Evolutionary conservation across 2,797 vertebrate species (phyloP), one percentile per base, ranked within the genome.

Genomic region (Alcedo quadribrachys): DNA sequence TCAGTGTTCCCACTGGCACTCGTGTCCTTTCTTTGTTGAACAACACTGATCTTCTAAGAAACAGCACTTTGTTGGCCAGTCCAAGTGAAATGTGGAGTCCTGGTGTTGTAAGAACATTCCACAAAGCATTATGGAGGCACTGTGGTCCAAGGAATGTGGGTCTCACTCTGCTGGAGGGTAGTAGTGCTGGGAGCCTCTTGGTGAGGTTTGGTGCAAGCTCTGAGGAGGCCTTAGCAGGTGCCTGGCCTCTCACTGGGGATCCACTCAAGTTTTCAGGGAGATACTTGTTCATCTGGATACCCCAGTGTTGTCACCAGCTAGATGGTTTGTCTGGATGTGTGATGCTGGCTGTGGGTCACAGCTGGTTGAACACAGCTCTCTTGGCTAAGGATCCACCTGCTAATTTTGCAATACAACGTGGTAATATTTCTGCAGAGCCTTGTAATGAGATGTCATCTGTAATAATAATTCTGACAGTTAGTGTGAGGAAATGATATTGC

Each of bases 161-260:
- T 77, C 35, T 69, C 3, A 35, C 24, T 50, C 32, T 66, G 19
- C 60, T 60, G 61, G 55, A 46, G 61, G 7, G 46, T 24, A 10
- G n/a, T 0, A 2, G n/a, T 46, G 54, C 43, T 66, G 46, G 42
- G 27, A 67, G 21, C 17, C 9, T 77, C 46, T 18, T 0, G 0
- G 27, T 11, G 35, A 32, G 61, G 69, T 46, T 84, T n/a, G 43
- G 12, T 43, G 16, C 22, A 28, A 37, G 20, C n/a, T 75, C 40
- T 50, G 70, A 57, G 63, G 54, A 40, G 77, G n/a, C 18, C 62
- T 73, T 45, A 66, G 12, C 40, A 55, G 30, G 25, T 0, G 0
- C n/a, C 20, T 60, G 75, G 57, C 5, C 8, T 57, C 15, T 40
- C 25, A 0, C 42, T 2, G 50, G 16, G 55, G 27, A 81, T 24